Conservation (phyloP, 2,888 invertebrate genomes). For the Calliphora vomitoria region DNA sequence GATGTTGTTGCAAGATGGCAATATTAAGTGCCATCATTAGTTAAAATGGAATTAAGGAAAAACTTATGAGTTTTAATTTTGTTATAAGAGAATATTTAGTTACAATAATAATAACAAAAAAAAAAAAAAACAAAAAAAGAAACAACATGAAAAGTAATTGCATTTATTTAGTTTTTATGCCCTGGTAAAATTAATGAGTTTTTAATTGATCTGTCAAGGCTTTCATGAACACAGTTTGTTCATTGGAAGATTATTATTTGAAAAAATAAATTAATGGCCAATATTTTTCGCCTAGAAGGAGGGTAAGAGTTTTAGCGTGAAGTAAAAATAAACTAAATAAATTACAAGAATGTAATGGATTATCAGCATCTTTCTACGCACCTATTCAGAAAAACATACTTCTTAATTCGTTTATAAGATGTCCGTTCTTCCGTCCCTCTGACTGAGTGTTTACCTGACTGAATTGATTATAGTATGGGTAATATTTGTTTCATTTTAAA, state of each 20-base stretch:
- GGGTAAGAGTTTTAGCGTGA: too few species aligned
- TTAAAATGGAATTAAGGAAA: conserved; percentile 72
- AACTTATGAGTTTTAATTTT: conserved; percentile 74
- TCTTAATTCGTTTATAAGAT: too few species aligned
- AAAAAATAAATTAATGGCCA: neutral
- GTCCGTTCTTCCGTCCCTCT: too few species aligned
- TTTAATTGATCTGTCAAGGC: conserved; percentile 66
- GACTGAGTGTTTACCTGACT: too few species aligned
- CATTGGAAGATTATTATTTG: conserved; percentile 29
- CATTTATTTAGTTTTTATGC: conserved; percentile 44
- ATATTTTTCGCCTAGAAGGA: neutral
- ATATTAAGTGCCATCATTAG: conserved; percentile 74
- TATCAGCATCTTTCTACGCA: too few species aligned
- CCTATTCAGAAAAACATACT: too few species aligned
- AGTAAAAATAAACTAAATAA: too few species aligned
- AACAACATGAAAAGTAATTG: conserved; percentile 53
- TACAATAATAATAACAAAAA: conserved; percentile 35
- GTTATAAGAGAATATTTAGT: conserved; percentile 65
- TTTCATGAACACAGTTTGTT: conserved; percentile 42
- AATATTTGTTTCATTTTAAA: too few species aligned
- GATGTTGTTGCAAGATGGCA: conserved; percentile 69
- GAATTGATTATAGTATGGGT: too few species aligned
- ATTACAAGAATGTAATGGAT: too few species aligned
- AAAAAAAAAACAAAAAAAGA: neutral
- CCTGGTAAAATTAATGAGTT: conserved; percentile 65